Evolutionary conservation across 2,888 invertebrate genomes (phyloP).

Genomic region (Chloromyia formosa): DNA sequence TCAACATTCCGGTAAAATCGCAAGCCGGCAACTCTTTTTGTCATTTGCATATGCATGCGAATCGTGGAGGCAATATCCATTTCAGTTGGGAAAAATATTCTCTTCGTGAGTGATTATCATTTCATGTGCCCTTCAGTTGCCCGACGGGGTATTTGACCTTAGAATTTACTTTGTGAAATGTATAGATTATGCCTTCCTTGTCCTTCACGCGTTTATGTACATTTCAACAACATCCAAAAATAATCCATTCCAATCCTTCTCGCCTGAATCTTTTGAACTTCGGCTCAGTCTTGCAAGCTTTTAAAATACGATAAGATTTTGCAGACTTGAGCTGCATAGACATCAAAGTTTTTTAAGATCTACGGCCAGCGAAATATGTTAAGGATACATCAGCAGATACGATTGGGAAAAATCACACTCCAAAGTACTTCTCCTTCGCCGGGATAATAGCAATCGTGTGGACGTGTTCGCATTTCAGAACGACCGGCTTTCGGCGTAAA

Average conservation of each 20-base stretch:
- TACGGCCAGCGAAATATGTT: constrained; percentile 39
- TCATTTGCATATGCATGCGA: not conserved
- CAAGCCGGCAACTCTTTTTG: not conserved
- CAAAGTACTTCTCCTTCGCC: constrained; percentile 3
- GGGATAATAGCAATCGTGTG: constrained; percentile 43
- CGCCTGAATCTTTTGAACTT: not conserved
- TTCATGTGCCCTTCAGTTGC: constrained; percentile 37
- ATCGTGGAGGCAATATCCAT: not conserved
- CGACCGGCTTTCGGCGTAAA: constrained; percentile 31
- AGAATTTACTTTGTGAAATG: constrained; percentile 12
- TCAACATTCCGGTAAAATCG: too few relatives aligned
- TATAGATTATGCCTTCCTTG: not conserved
- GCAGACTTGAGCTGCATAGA: not conserved
- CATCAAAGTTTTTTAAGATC: constrained; percentile 37
- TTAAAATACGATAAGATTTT: not conserved
- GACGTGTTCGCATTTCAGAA: constrained; percentile 45
- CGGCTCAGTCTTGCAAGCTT: not conserved
- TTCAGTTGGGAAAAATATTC: constrained; percentile 39
- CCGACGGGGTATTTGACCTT: constrained; percentile 26
- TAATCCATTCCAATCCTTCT: constrained; percentile 29
- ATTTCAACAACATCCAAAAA: constrained; percentile 1
- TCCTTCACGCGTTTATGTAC: not conserved
- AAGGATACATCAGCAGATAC: constrained; percentile 40
- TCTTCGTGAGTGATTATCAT: constrained; percentile 46
- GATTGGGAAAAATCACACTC: constrained; percentile 38